phyloP scores from a whole-genome alignment of 2,113 vertebrate species.

The Ptychochromis oligacanthus region DNA sequence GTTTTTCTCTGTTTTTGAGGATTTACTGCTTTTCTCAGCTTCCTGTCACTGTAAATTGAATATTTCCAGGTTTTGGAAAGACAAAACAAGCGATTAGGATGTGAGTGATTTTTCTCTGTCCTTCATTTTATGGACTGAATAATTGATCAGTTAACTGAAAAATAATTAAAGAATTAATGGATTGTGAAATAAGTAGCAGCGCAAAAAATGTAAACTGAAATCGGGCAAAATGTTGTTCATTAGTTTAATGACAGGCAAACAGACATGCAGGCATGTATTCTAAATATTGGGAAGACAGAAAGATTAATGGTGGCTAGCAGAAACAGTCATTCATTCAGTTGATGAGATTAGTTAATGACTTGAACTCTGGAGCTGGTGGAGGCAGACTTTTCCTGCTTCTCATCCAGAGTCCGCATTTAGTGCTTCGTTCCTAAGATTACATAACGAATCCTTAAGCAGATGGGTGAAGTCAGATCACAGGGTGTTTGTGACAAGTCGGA shows the following conservation, averaged over 20 bases:
- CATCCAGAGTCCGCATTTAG: conserved; percentile 47
- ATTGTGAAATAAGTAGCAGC: neutral
- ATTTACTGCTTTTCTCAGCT: neutral
- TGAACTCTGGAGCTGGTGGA: conserved; percentile 20
- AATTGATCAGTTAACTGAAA: neutral
- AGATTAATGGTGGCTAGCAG: neutral
- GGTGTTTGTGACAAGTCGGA: conserved; percentile 56
- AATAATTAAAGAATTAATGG: neutral
- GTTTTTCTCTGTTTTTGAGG: neutral
- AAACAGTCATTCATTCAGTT: neutral
- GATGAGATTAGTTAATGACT: neutral
- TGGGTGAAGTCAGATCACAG: conserved; percentile 64
- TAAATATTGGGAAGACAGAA: neutral
- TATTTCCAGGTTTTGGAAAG: neutral
- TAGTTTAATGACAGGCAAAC: neutral
- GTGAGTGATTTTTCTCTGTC: neutral
- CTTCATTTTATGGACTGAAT: neutral
- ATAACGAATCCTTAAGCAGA: conserved; percentile 63
- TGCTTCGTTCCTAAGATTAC: conserved; percentile 46
- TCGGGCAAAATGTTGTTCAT: neutral
- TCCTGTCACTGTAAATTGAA: neutral
- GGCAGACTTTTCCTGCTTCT: conserved; percentile 15
- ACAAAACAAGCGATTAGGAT: neutral
- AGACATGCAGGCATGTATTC: neutral
- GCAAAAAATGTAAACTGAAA: neutral